Evolutionary conservation across 2,797 vertebrate species (phyloP).

Genomic region (Selene dorsalis): DNA sequence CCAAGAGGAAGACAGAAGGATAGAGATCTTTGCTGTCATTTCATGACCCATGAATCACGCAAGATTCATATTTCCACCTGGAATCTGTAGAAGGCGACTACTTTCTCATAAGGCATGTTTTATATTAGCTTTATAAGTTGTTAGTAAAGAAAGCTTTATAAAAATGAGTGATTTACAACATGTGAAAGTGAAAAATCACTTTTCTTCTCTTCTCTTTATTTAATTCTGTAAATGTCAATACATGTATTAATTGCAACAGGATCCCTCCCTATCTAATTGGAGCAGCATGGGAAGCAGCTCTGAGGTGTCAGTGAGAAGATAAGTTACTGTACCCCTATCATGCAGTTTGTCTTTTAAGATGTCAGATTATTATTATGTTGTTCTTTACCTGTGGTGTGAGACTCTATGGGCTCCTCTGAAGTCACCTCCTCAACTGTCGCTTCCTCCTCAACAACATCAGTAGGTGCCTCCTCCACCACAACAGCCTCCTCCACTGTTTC

Average conservation of each 20-base stretch:
- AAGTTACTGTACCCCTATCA: neutral
- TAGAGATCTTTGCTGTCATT: constrained; percentile 35
- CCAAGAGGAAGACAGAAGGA: constrained; percentile 1
- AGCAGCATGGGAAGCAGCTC: neutral
- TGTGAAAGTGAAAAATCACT: constrained; percentile 2
- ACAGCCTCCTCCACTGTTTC: constrained; percentile 37
- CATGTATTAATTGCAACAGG: constrained; percentile 18
- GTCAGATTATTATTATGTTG: neutral
- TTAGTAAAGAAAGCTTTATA: neutral
- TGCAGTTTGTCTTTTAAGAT: neutral
- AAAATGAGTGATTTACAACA: neutral
- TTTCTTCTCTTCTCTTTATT: neutral
- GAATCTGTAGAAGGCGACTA: neutral
- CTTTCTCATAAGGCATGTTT: neutral
- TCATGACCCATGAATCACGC: constrained; percentile 1
- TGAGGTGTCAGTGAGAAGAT: neutral
- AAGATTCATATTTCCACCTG: neutral
- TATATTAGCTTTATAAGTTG: neutral
- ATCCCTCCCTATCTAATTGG: constrained; percentile 10
- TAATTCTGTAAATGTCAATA: neutral
- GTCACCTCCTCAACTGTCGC: constrained; percentile 34
- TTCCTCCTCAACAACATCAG: constrained; percentile 29
- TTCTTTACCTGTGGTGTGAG: constrained; percentile 60
- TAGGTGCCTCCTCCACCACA: constrained; percentile 15
- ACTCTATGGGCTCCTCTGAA: constrained; percentile 37